Evolutionary conservation across 92 coral and sea anemone genomes (phyloP).

Genomic region (Epizoanthus rinbou): DNA sequence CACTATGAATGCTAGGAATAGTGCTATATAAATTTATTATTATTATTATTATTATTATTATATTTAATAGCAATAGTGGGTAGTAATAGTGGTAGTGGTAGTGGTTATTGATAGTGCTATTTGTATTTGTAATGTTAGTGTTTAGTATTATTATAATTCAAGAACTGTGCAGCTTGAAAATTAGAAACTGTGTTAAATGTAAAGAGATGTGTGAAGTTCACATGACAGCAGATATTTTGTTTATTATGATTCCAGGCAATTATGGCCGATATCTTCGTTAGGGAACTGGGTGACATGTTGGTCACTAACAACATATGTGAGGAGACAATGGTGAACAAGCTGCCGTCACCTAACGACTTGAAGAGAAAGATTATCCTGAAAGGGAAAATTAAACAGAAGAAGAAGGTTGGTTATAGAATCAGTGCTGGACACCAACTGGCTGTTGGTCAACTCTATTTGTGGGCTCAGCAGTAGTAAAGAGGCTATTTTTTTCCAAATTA

Average conservation of each 20-base stretch:
- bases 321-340: constrained; percentile 58
- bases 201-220: neutral
- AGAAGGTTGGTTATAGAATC: constrained; percentile 58
- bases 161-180: too few species aligned
- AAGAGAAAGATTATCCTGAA: constrained; percentile 79
- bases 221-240: neutral
- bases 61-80: constrained; percentile 13
- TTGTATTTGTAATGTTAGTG: neutral
- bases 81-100: constrained; percentile 8
- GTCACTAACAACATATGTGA: constrained; percentile 67
- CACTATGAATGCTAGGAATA: too few species aligned
- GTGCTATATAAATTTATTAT: too few species aligned
- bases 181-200: neutral
- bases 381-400: constrained; percentile 83
- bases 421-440: neutral
- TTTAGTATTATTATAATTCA: too few species aligned
- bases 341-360: constrained; percentile 81
- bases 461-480: neutral
- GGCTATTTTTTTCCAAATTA: neutral
- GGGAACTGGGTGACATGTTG: constrained; percentile 82
- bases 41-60: too few species aligned
- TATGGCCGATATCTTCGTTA: constrained; percentile 85
- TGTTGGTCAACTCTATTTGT: neutral
- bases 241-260: constrained; percentile 57
- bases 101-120: neutral